Percentiles rank a stretch among this genome's conserved stretches.
Evolutionary conservation across 1,140 invertebrate species (phyloP).

Genomic region (Bacillus rossius): DNA sequence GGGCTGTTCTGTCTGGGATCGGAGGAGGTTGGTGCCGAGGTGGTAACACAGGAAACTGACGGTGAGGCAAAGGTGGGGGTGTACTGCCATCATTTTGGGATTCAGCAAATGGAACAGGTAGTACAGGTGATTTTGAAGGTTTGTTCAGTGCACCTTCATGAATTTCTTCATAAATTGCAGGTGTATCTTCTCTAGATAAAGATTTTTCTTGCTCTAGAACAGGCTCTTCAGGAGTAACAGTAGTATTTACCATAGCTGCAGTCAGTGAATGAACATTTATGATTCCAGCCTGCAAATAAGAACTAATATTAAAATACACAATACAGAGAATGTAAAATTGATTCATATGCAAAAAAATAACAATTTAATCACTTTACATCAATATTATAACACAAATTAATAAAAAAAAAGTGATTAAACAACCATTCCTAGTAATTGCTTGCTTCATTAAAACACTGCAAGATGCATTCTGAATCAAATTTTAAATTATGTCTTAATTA

Average conservation of each 20-base stretch:
- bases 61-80: constrained; percentile 48
- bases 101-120: constrained; percentile 46
- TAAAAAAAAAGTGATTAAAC: not conserved
- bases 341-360: not conserved
- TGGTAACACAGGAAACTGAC: constrained; percentile 51
- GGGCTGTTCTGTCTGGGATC: constrained; percentile 30
- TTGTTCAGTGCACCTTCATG: constrained; percentile 41
- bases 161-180: constrained; percentile 52
- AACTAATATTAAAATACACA: constrained; percentile 5
- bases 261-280: constrained; percentile 15
- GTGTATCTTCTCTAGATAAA: constrained; percentile 32
- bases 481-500: not conserved
- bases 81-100: constrained; percentile 5
- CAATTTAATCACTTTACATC: not conserved
- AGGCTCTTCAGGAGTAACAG: not conserved
- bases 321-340: not conserved
- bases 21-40: constrained; percentile 37
- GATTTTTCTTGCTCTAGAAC: constrained; percentile 4
- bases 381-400: not conserved
- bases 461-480: not conserved
- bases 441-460: not conserved
- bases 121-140: constrained; percentile 38
- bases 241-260: constrained; percentile 8
- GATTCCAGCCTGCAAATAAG: constrained; percentile 16
- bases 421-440: not conserved